Conservation (phyloP, 53 echinoderm and acorn worm genomes). For the Paelopatides confundens region DNA sequence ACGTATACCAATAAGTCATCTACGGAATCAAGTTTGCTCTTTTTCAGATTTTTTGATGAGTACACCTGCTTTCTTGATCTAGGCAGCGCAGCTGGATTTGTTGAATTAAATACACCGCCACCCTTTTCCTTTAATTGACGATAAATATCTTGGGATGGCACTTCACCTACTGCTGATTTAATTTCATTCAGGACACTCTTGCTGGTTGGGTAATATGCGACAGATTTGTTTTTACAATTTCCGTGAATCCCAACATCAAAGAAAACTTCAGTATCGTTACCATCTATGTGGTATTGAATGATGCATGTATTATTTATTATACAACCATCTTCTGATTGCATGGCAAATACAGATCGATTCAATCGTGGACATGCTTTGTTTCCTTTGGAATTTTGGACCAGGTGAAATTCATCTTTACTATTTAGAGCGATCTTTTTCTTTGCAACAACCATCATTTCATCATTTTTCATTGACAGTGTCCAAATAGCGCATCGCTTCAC, state of each 20-base stretch:
- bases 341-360: neutral
- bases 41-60: neutral
- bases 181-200: neutral
- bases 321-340: slow-evolving; percentile 8
- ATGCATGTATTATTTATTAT: neutral
- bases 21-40: neutral
- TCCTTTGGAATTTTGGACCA: slow-evolving; percentile 3
- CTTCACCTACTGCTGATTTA: neutral
- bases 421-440: neutral
- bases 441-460: neutral
- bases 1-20: slow-evolving; percentile 41
- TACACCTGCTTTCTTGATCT: slow-evolving; percentile 27
- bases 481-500: neutral
- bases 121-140: neutral
- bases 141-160: neutral
- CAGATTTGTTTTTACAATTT: neutral
- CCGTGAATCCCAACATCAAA: slow-evolving; percentile 1
- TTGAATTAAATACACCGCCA: too few species aligned
- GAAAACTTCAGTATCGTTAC: slow-evolving; percentile 12
- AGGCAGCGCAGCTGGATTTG: too few species aligned
- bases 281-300: slow-evolving; percentile 1
- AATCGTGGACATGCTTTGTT: slow-evolving; percentile 20
- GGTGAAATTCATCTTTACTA: neutral
- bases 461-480: neutral
- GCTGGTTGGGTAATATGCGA: neutral